Evolutionary conservation across 2,888 invertebrate genomes (phyloP).

Genomic region (Tipula unca): DNA sequence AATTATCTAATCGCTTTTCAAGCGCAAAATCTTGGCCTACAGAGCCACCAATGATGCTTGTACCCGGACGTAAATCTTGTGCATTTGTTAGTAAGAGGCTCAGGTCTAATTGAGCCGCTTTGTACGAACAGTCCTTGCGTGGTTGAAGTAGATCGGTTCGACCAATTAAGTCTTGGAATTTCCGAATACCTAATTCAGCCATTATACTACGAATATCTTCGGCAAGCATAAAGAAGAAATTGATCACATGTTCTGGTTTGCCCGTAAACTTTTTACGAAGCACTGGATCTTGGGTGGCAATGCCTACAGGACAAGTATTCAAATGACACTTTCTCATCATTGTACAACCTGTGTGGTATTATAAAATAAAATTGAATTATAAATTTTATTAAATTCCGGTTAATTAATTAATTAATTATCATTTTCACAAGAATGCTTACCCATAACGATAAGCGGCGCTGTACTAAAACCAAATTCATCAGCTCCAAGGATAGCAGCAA

Average conservation of each 20-base stretch:
- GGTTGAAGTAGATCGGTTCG: slow-evolving; percentile 81
- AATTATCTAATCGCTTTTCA: slow-evolving; percentile 73
- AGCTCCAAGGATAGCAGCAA: slow-evolving; percentile 91
- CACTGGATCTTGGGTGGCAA: slow-evolving; percentile 96
- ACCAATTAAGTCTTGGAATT: slow-evolving; percentile 85
- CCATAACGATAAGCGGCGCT: slow-evolving; percentile 93
- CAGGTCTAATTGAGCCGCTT: slow-evolving; percentile 79
- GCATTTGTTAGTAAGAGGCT: slow-evolving; percentile 82
- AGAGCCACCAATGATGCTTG: slow-evolving; percentile 84
- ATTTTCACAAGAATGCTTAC: slow-evolving; percentile 41
- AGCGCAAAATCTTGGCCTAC: slow-evolving; percentile 76
- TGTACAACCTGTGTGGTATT: slow-evolving; percentile 63
- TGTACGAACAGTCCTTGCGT: slow-evolving; percentile 61
- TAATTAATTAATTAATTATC: not conserved
- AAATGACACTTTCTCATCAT: slow-evolving; percentile 99
- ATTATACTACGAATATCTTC: slow-evolving; percentile 92
- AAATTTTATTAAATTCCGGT: too few species aligned
- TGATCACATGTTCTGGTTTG: slow-evolving; percentile 94
- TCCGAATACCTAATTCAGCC: slow-evolving; percentile 82
- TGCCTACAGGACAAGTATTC: slow-evolving; percentile 98
- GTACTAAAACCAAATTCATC: slow-evolving; percentile 99
- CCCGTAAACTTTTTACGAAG: slow-evolving; percentile 94
- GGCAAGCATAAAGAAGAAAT: slow-evolving; percentile 94
- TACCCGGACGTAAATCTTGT: slow-evolving; percentile 77
- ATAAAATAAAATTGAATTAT: not conserved